Percentiles rank a stretch among this genome's conserved stretches.
Evolutionary conservation across 2,888 invertebrate species (phyloP).

Genomic region (Ischnura elegans): DNA sequence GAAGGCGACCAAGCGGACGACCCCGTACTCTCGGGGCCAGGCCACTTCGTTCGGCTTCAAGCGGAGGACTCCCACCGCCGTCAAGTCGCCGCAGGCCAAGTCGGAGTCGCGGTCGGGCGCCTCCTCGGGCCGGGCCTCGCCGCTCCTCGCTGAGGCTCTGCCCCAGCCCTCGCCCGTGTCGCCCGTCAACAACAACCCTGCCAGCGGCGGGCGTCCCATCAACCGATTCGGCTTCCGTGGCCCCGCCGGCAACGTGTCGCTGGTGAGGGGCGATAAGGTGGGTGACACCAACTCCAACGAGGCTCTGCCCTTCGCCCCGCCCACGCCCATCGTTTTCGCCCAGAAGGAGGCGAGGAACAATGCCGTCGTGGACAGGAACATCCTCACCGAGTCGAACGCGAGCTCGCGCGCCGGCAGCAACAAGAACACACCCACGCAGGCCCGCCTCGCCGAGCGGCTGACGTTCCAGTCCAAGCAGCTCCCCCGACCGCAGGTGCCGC

Average conservation of each 20-base stretch:
- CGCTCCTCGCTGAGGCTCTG: slow-evolving; percentile 3
- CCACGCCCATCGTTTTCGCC: not conserved
- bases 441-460: slow-evolving; percentile 52
- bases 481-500: slow-evolving; percentile 58
- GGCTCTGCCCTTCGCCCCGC: slow-evolving; percentile 56
- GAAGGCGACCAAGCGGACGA: slow-evolving; percentile 62
- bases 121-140: slow-evolving; percentile 55
- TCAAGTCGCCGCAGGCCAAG: slow-evolving; percentile 71
- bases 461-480: slow-evolving; percentile 62
- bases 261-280: slow-evolving; percentile 56
- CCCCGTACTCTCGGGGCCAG: slow-evolving; percentile 84
- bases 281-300: slow-evolving; percentile 61
- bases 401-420: slow-evolving; percentile 15
- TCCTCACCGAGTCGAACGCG: slow-evolving; percentile 25
- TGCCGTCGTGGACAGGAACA: slow-evolving; percentile 41
- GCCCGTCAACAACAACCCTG: slow-evolving; percentile 14
- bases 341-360: slow-evolving; percentile 48
- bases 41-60: slow-evolving; percentile 93
- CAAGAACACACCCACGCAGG: slow-evolving; percentile 44
- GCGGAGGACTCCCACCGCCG: slow-evolving; percentile 81
- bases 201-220: not conserved
- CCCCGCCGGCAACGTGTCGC: not conserved
- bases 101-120: slow-evolving; percentile 46
- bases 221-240: slow-evolving; percentile 56
- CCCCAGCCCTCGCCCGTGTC: not conserved